Percentiles rank a stretch among this genome's conserved stretches.
These are phyloP conservation scores for Melanotaenia duboulayi DNA, from an alignment of 2,113 vertebrate species.

Conservation along the genomic window DNA sequence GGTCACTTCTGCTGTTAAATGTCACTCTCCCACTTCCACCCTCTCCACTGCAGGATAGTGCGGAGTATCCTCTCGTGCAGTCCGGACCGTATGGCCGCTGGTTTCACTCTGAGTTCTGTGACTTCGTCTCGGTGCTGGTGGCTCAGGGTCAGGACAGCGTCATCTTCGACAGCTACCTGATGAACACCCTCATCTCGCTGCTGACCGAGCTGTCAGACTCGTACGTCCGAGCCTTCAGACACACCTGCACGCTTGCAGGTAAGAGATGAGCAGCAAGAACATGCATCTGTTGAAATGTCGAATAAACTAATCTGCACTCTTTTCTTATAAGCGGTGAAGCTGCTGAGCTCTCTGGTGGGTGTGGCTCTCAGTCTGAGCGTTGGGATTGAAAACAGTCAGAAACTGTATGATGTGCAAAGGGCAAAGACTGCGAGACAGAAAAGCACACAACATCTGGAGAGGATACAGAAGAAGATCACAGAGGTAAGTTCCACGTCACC, in stretches of 20 bases:
- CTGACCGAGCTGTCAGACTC: conserved; percentile 90
- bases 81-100: conserved; percentile 88
- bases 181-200: conserved; percentile 88
- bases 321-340: conserved; percentile 85
- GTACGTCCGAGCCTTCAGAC: conserved; percentile 88
- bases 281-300: rapidly evolving
- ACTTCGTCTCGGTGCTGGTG: conserved; percentile 89
- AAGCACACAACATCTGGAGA: conserved; percentile 80
- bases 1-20: not conserved
- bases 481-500: conserved; percentile 79
- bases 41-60: conserved; percentile 79
- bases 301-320: not conserved
- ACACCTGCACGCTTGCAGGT: conserved; percentile 95
- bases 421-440: conserved; percentile 78
- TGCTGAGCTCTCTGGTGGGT: conserved; percentile 85
- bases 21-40: not conserved
- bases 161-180: conserved; percentile 89
- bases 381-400: conserved; percentile 85
- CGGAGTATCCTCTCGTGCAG: conserved; percentile 89
- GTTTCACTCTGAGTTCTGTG: conserved; percentile 90
- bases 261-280: not conserved
- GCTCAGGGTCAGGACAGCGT: conserved; percentile 87
- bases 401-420: conserved; percentile 85
- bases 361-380: conserved; percentile 85
- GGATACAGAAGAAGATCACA: conserved; percentile 83